phyloP scores from a whole-genome alignment of 2,888 invertebrate species.

The Rapana venosa region DNA sequence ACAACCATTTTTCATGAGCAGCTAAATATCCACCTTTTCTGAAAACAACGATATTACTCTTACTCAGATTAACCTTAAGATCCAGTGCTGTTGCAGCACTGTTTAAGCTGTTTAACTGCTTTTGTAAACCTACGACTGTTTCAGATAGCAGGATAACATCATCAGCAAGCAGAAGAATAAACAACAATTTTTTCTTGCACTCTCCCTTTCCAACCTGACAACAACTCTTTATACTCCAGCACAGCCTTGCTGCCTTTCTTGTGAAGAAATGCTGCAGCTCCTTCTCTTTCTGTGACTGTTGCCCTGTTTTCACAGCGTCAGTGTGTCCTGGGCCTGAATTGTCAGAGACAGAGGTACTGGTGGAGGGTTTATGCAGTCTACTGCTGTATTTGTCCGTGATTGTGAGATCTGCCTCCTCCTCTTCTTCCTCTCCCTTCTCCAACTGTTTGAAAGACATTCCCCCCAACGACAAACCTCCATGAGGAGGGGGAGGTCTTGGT shows the following conservation, averaged over 20 bases:
- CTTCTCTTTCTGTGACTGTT: conserved; percentile 50
- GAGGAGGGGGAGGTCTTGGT: conserved; percentile 51
- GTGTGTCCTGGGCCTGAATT: conserved; percentile 34
- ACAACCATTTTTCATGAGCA: no score
- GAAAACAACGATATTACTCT: no score
- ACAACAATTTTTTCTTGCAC: conserved; percentile 62
- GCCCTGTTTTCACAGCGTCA: conserved; percentile 32
- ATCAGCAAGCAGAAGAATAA: no score
- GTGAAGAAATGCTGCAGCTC: conserved; percentile 48
- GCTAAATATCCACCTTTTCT: no score
- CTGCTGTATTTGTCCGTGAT: conserved; percentile 66
- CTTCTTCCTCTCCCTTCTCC: conserved; percentile 66
- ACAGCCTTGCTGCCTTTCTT: conserved; percentile 45
- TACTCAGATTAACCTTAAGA: no score
- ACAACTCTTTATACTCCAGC: conserved; percentile 54
- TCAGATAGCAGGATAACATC: no score
- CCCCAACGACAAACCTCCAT: conserved; percentile 41
- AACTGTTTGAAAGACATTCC: conserved; percentile 68
- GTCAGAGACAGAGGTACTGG: conserved; percentile 36
- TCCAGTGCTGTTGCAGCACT: no score
- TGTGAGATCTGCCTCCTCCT: conserved; percentile 67
- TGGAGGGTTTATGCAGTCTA: conserved; percentile 52
- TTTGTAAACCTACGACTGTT: no score
- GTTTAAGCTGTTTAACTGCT: no score
- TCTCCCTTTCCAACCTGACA: conserved; percentile 57